A percentile compares a stretch with the other conserved stretches of the same genome.
Conservation (phyloP, 2,888 invertebrate genomes). For the Mythimna albipuncta region DNA sequence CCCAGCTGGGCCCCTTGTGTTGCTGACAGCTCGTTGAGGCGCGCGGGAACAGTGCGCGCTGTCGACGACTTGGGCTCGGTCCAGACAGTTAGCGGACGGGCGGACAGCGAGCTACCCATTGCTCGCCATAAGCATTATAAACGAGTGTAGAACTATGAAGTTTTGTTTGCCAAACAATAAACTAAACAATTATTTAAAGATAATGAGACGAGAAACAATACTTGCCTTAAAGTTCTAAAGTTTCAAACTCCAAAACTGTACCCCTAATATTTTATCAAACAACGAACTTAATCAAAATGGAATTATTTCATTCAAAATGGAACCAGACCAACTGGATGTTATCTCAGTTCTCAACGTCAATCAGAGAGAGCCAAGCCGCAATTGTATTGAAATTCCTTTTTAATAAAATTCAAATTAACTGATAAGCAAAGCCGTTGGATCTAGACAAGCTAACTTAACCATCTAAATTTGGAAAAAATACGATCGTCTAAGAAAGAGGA, state of each 20-base stretch:
- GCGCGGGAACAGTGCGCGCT: too few species aligned
- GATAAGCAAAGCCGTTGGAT: conserved; percentile 45
- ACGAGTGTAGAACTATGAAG: too few species aligned
- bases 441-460: conserved; percentile 25
- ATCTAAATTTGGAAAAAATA: conserved; percentile 50
- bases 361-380: conserved; percentile 43
- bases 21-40: too few species aligned
- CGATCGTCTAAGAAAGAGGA: conserved; percentile 6
- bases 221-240: neutral
- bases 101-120: too few species aligned
- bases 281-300: conserved; percentile 33
- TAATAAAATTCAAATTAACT: conserved; percentile 51
- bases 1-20: too few species aligned
- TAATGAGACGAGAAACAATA: neutral
- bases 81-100: too few species aligned
- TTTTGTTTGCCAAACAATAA: too few species aligned
- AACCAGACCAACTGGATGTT: conserved; percentile 28
- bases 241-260: neutral
- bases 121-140: too few species aligned
- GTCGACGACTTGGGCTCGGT: too few species aligned
- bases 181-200: too few species aligned
- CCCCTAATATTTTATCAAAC: conserved; percentile 18
- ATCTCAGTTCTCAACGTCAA: conserved; percentile 45
- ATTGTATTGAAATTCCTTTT: conserved; percentile 51
- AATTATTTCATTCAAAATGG: conserved; percentile 28